Evolutionary conservation across 2,797 vertebrate genomes (phyloP), one percentile per base, ranked within the genome.

Genomic region (Astyanax mexicanus): DNA sequence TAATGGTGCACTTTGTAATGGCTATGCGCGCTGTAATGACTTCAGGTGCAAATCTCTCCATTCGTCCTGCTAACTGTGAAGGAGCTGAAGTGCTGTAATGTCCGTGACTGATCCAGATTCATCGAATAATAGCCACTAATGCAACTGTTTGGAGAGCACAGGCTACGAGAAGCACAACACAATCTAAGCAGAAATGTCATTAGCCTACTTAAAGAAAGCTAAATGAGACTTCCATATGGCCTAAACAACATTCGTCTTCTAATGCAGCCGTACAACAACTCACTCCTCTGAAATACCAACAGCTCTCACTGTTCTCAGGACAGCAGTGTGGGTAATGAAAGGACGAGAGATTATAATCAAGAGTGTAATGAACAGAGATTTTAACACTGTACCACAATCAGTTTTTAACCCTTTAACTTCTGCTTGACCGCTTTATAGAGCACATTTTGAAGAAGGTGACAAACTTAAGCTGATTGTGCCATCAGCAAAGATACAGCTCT

Each of bases 1-100:
- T 60, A 40, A 68, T 54, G 60, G 61, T 27, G 23, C 10, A 15
- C 42, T 29, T 58, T 23, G n/a, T 25, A 72, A 64, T 74, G 10
- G 49, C 23, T 35, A 23, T 69, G 29, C 13, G 9, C n/a, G 52
- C 23, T 25, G 19, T 35, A 77, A 66, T 21, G 23, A 45, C 21
- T 44, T 54, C 27, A 70, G n/a, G 17, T 61, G 21, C 9, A 58
- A 52, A 51, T 40, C 40, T 64, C 47, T 38, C 25, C 42, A 27
- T 51, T 27, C 11, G 44, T 65, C 21, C 27, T 49, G 11, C 19
- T 38, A 12, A 71, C 19, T 17, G 12, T 27, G 17, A 58, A 52
- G 44, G 27, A 17, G 13, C 21, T 13, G 13, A 65, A 49, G 19
- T 8, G 9, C 1, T 35, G 47, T 7, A 19, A 51, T 10, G 19